Evolutionary conservation across 2,113 vertebrate species (phyloP).

Genomic region (Donacobius atricapilla): DNA sequence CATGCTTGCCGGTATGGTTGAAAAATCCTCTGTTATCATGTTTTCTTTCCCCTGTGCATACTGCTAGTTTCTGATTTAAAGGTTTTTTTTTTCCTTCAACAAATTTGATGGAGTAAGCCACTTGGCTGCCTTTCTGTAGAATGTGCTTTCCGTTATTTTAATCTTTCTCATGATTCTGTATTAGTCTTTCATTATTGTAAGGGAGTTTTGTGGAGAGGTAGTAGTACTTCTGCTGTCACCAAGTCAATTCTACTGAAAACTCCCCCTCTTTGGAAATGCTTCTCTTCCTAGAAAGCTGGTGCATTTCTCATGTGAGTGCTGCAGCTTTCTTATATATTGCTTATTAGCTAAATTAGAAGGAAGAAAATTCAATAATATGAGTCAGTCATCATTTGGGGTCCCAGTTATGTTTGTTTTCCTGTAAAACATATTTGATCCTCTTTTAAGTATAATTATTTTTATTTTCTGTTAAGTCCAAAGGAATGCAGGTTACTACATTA

Average conservation of each 20-base stretch:
- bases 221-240: neutral
- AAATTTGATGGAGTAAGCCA: neutral
- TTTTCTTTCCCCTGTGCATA: neutral
- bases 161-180: neutral
- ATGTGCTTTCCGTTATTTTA: constrained; percentile 21
- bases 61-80: neutral
- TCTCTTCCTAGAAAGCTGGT: neutral
- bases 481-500: neutral
- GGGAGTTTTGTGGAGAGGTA: neutral
- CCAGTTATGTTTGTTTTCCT: neutral
- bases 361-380: neutral
- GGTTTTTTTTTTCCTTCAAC: neutral
- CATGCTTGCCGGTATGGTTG: neutral
- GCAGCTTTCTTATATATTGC: neutral
- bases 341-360: neutral
- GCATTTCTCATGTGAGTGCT: neutral
- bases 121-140: neutral
- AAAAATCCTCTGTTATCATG: neutral
- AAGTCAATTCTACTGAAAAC: neutral
- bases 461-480: neutral
- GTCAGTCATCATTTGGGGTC: neutral
- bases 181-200: neutral
- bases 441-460: neutral
- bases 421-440: neutral
- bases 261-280: neutral